phyloP scores from a whole-genome alignment of 2,888 invertebrate species.

The Frankliniella fusca region DNA sequence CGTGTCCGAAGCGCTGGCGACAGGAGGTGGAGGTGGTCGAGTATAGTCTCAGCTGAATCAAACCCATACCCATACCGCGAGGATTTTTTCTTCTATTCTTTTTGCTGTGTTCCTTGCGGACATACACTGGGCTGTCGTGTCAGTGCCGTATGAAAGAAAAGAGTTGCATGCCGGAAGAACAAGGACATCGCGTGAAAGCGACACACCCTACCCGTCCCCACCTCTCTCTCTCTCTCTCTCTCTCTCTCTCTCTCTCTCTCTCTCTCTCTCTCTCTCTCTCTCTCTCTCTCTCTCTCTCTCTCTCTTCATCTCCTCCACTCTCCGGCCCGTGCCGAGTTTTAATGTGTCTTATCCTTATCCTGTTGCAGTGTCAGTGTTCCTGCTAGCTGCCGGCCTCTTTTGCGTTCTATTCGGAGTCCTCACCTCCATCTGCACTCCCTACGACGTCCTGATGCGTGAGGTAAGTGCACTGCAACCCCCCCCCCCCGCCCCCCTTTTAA shows the following conservation, averaged over 20 bases:
- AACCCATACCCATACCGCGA: too few relatives aligned
- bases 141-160: background rate
- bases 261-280: background rate
- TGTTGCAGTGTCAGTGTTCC: background rate
- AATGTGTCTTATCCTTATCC: background rate
- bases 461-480: conserved; percentile 35
- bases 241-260: background rate
- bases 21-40: too few relatives aligned
- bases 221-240: background rate
- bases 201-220: background rate
- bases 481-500: background rate
- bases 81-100: too few relatives aligned
- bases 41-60: too few relatives aligned
- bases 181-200: background rate
- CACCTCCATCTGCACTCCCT: conserved; percentile 56
- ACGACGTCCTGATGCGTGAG: conserved; percentile 56
- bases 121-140: background rate
- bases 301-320: background rate
- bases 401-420: conserved; percentile 48
- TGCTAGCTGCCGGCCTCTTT: background rate
- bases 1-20: too few relatives aligned
- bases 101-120: too few relatives aligned
- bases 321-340: background rate
- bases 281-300: background rate
- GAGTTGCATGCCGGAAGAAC: conserved; percentile 3